Conservation (phyloP, 2,888 invertebrate species). For the Lasioglossum marginatum region DNA sequence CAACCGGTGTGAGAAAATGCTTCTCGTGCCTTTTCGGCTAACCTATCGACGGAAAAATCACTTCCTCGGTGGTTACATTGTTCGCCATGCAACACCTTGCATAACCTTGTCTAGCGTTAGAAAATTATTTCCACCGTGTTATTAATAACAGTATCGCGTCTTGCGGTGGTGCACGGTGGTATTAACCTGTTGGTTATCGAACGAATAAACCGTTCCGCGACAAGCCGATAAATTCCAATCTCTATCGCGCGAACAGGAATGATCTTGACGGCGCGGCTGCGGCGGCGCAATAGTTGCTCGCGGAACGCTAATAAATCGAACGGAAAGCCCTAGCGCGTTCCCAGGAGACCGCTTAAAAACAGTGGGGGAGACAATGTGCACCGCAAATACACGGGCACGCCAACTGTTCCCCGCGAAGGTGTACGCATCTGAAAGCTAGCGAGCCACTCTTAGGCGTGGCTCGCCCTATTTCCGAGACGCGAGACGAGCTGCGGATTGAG, state of each 20-base stretch:
- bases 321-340: conserved; percentile 10
- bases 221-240: conserved; percentile 16
- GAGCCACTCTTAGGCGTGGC: conserved; percentile 66
- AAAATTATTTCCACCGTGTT: background rate
- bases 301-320: conserved; percentile 39
- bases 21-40: background rate
- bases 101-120: background rate
- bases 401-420: conserved; percentile 24
- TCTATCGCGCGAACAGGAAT: conserved; percentile 9
- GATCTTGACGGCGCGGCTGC: background rate
- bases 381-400: conserved; percentile 25
- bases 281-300: conserved; percentile 3
- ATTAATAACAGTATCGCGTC: conserved; percentile 5
- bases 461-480: conserved; percentile 68
- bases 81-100: background rate
- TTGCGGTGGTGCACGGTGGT: background rate
- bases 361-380: conserved; percentile 24
- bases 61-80: background rate
- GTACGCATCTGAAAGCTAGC: conserved; percentile 50
- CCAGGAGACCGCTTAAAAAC: background rate
- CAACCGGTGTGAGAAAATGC: background rate
- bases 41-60: background rate
- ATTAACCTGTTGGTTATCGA: conserved; percentile 12
- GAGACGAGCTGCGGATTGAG: conserved; percentile 65
- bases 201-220: conserved; percentile 9